Conservation (phyloP, 2,888 invertebrate species). For the Linnaemya vulpina region DNA sequence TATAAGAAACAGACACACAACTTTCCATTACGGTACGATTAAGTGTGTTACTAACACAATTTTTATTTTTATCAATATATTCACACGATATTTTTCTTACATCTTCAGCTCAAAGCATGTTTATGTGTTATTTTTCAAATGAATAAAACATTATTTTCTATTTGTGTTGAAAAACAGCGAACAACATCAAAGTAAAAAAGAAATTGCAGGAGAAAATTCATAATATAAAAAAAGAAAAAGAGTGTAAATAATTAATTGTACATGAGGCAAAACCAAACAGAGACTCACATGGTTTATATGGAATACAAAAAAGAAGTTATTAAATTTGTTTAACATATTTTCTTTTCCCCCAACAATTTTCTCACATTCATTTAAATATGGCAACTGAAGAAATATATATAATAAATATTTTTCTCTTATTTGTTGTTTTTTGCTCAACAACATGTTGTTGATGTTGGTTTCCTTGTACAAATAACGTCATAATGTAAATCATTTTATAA, state of each 20-base stretch:
- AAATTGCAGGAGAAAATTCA: conserved; percentile 15
- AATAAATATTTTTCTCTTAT: no score
- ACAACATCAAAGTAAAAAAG: conserved; percentile 11
- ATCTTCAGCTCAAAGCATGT: background rate
- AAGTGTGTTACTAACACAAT: conserved; percentile 38
- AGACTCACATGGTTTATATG: conserved; percentile 28
- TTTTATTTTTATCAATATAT: background rate
- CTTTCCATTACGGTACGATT: conserved; percentile 64
- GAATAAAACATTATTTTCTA: conserved; percentile 45
- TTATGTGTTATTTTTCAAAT: conserved; percentile 4
- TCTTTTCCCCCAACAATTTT: conserved; percentile 30
- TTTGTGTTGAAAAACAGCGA: conserved; percentile 17
- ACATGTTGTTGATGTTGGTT: conserved; percentile 25
- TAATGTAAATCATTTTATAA: conserved; percentile 27
- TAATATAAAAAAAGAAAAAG: background rate
- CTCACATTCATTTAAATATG: conserved; percentile 29
- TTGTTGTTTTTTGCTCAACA: background rate
- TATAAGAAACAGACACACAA: conserved; percentile 48
- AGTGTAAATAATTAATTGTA: conserved; percentile 4
- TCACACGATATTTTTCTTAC: background rate
- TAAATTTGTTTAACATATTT: background rate
- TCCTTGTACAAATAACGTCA: conserved; percentile 51
- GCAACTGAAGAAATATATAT: background rate
- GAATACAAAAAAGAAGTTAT: background rate
- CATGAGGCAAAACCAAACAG: conserved; percentile 22